These are phyloP conservation scores for Phyllotreta cruciferae DNA, from an alignment of 2,888 invertebrate genomes.

Conservation along the genomic window DNA sequence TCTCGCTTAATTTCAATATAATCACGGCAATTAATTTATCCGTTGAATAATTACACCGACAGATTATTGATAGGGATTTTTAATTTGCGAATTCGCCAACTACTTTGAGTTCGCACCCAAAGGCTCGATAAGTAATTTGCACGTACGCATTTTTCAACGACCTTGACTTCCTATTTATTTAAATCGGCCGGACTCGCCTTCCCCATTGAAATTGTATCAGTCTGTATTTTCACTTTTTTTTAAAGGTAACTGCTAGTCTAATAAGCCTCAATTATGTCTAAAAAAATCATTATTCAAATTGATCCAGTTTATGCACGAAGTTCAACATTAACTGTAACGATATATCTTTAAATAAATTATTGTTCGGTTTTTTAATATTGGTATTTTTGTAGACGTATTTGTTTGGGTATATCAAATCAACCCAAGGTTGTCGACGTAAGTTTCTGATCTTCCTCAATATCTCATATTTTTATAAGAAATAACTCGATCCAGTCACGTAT, in stretches of 20 bases:
- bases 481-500: constrained; percentile 2
- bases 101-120: constrained; percentile 25
- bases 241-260: constrained; percentile 10
- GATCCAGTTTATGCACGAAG: constrained; percentile 4
- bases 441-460: too few species aligned
- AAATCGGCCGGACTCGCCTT: constrained; percentile 23
- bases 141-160: constrained; percentile 33
- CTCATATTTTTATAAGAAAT: too few species aligned
- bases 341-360: too few species aligned
- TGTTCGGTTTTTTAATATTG: too few species aligned
- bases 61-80: constrained; percentile 16
- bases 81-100: constrained; percentile 18
- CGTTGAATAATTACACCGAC: constrained; percentile 13
- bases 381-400: too few species aligned
- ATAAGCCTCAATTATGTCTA: constrained; percentile 17
- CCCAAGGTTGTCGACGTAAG: too few species aligned
- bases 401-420: too few species aligned
- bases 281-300: constrained; percentile 13
- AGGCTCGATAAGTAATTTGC: constrained; percentile 27
- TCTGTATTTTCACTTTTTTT: constrained; percentile 8
- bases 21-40: constrained; percentile 19
- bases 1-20: constrained; percentile 9
- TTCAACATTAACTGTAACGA: too few species aligned
- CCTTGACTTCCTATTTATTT: constrained; percentile 36
- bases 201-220: constrained; percentile 13